Base-by-base conservation (phyloP, 2,888 invertebrate species). In the Leptopilina myrica region DNA sequence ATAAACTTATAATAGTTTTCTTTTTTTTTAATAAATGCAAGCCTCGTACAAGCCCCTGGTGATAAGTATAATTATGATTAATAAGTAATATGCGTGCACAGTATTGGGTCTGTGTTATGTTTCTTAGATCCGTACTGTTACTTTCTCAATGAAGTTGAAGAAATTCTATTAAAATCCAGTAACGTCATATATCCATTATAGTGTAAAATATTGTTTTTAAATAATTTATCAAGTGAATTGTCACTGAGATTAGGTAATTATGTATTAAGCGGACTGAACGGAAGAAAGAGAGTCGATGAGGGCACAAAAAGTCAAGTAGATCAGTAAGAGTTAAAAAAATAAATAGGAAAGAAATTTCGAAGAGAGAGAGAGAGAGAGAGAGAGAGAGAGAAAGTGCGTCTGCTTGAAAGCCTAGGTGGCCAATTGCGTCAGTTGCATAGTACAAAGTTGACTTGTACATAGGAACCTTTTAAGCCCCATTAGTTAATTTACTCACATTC, bases 371-470 rank as follows among this genome's bases (percentile, higher is more conserved):
- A 33, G 33, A 33, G 33, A 33, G 33, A 33, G 78, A 79, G 80
- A 79, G 62, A 7, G 81, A 78, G 80, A 79, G 20, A 77, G 20
- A 26, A 79, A 79, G 79, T 80, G 79, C 83, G 81, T 83, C 81
- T 81, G 81, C 81, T 80, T 86, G 86, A 81, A 49, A 87, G 86
- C 87, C 86, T 83, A 82, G 85, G 83, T 88, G 88, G 87, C 87
- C 85, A 87, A 86, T 85, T 88, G 89, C 89, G 89, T 90, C 89
- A 89, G 90, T 90, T 89, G 89, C 89, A 91, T 91, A 91, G 91
- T 91, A 91, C 91, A 91, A 91, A 90, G 90, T 91, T 90, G 90
- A 90, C 90, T 90, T 91, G 91, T 91, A 91, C 91, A 91, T 91
- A 91, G 90, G 85, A 86, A 86, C 80, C 85, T 82, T 81, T 82